Evolutionary conservation across 2,113 vertebrate species (phyloP).

Genomic region (Mustela nigripes): DNA sequence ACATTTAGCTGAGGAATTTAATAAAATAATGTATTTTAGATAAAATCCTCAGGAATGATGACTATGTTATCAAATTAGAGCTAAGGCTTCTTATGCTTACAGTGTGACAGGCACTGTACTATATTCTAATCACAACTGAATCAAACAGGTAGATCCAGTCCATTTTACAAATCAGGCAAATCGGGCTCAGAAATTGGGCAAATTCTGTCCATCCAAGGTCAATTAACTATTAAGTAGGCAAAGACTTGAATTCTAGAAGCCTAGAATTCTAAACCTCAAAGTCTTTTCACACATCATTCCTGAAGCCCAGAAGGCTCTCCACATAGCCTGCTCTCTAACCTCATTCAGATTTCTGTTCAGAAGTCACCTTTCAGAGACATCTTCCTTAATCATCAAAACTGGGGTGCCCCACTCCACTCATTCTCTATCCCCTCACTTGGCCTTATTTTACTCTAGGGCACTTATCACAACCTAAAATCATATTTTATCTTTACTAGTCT

Average conservation of each 20-base stretch:
- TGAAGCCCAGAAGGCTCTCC: neutral
- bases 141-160: neutral
- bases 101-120: neutral
- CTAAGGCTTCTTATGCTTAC: neutral
- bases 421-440: neutral
- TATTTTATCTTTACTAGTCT: neutral
- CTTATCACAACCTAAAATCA: neutral
- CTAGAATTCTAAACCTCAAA: slow-evolving; percentile 4
- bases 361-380: neutral
- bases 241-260: neutral
- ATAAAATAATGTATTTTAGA: neutral
- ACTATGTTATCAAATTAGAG: slow-evolving; percentile 9
- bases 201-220: neutral
- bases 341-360: slow-evolving; percentile 19
- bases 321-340: neutral
- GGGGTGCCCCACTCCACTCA: neutral
- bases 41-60: slow-evolving; percentile 41
- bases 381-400: neutral
- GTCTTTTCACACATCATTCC: neutral
- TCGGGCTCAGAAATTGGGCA: neutral
- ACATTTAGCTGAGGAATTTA: neutral
- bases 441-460: neutral
- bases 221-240: neutral
- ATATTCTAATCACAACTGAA: neutral
- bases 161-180: slow-evolving; percentile 11